Conservation (phyloP, 2,888 invertebrate species). For the Drosophila barbarae region DNA sequence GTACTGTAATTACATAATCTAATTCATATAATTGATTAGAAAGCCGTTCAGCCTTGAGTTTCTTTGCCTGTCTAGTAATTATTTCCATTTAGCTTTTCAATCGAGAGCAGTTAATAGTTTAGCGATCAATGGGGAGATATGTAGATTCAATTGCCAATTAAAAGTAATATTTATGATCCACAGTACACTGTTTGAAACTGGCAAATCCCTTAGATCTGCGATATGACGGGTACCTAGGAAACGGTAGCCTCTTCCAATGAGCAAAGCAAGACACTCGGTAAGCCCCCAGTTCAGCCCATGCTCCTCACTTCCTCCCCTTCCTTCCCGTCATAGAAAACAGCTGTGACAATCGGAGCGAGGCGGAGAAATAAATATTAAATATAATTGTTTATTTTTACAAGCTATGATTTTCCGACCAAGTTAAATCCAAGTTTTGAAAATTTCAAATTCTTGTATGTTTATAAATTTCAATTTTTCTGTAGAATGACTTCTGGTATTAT, state of each 20-base stretch:
- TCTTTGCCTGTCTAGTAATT: neutral
- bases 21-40: conserved; percentile 5
- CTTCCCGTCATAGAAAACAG: conserved; percentile 33
- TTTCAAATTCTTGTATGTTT: neutral
- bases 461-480: neutral
- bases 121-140: no score
- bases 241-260: conserved; percentile 35
- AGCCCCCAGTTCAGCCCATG: conserved; percentile 9
- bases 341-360: conserved; percentile 53
- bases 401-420: neutral
- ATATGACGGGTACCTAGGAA: conserved; percentile 37
- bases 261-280: conserved; percentile 33
- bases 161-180: conserved; percentile 15
- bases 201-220: neutral
- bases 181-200: conserved; percentile 7
- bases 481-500: neutral
- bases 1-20: no score
- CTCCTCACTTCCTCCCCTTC: neutral
- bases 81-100: neutral
- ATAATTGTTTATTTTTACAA: neutral
- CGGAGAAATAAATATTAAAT: neutral
- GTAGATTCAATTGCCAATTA: neutral
- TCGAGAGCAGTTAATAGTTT: neutral
- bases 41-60: conserved; percentile 4
- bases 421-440: no score